Conservation (phyloP, 2,113 vertebrate species). For the Egretta garzetta region DNA sequence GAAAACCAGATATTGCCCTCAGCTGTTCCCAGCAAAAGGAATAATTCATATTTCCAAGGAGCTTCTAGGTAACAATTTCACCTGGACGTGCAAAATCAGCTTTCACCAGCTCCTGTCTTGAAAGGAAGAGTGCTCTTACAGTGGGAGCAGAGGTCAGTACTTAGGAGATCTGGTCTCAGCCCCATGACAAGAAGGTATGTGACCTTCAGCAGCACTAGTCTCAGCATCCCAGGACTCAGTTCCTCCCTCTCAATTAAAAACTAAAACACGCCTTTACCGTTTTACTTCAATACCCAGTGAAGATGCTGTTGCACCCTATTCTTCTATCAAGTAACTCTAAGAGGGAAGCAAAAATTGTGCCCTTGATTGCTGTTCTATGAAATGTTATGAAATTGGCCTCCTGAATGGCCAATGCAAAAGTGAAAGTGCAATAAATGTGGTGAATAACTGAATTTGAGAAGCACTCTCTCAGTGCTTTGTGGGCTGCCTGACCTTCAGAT, state of each 20-base stretch:
- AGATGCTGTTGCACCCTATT: not conserved
- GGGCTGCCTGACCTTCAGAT: constrained; percentile 50
- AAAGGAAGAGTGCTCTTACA: constrained; percentile 32
- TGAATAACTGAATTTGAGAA: constrained; percentile 19
- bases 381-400: no score
- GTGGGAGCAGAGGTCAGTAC: constrained; percentile 34
- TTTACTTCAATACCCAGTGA: not conserved
- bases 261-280: not conserved
- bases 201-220: not conserved
- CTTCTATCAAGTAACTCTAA: not conserved
- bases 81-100: not conserved
- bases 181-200: constrained; percentile 42
- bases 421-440: constrained; percentile 18
- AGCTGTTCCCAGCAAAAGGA: not conserved
- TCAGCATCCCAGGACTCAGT: not conserved
- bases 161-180: constrained; percentile 26
- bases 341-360: not conserved
- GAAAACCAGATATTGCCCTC: not conserved
- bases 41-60: not conserved
- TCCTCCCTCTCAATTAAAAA: not conserved
- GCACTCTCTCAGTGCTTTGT: not conserved
- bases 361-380: not conserved
- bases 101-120: constrained; percentile 24
- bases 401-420: not conserved
- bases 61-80: not conserved